These are phyloP conservation scores for Osmoderma eremita DNA, from an alignment of 2,888 invertebrate species.

Conservation along the genomic window DNA sequence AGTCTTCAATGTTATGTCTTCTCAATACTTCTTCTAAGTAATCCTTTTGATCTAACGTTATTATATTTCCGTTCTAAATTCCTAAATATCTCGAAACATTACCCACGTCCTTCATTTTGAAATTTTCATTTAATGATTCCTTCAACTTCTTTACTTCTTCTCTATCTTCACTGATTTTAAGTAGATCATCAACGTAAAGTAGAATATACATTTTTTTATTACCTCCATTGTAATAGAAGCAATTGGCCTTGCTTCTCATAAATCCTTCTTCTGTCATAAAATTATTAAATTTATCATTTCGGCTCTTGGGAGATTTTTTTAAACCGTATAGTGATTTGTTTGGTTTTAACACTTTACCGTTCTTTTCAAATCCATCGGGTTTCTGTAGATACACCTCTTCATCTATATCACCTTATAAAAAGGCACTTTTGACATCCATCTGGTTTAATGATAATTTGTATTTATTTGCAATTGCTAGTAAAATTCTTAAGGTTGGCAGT, in stretches of 20 bases:
- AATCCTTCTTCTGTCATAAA: not conserved
- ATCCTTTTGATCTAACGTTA: constrained; percentile 4
- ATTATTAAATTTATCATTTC: not conserved
- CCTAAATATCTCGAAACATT: constrained; percentile 19
- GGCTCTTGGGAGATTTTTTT: not conserved
- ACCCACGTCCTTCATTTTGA: constrained; percentile 25
- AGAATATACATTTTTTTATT: no score
- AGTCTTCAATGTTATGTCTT: constrained; percentile 24
- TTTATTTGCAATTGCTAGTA: no score
- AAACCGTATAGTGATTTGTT: constrained; percentile 1
- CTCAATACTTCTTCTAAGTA: no score
- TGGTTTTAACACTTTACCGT: not conserved
- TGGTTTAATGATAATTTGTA: no score
- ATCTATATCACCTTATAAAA: not conserved
- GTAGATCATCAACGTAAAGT: constrained; percentile 11
- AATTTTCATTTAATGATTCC: constrained; percentile 10
- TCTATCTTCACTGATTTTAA: constrained; percentile 4
- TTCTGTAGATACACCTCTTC: not conserved
- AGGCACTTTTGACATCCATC: not conserved
- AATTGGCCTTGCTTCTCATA: no score
- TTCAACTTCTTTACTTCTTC: not conserved
- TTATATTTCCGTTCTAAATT: constrained; percentile 11
- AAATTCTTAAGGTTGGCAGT: no score
- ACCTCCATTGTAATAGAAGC: no score
- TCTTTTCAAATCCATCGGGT: not conserved